Conservation (phyloP, 1,140 invertebrate species). For the Heliothis subflexa region DNA sequence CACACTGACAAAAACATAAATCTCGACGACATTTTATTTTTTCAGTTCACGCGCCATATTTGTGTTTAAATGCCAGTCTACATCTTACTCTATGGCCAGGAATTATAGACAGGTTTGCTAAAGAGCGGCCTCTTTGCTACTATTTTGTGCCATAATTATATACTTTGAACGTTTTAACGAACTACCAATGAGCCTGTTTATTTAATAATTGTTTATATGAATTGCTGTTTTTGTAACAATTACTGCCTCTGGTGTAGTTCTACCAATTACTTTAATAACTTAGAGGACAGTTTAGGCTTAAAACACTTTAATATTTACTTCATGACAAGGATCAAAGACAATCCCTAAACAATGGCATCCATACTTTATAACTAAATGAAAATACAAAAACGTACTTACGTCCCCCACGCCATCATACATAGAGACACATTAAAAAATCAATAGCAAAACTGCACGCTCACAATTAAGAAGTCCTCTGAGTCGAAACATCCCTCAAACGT, state of each 20-base stretch:
- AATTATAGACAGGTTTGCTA: constrained; percentile 43
- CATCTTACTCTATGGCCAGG: constrained; percentile 20
- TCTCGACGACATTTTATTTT: not conserved
- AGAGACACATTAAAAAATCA: constrained; percentile 82
- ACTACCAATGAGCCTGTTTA: constrained; percentile 38
- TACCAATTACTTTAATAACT: constrained; percentile 10
- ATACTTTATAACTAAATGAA: constrained; percentile 34
- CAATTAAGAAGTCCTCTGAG: constrained; percentile 74
- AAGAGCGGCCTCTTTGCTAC: constrained; percentile 51
- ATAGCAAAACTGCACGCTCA: constrained; percentile 78
- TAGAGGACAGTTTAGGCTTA: constrained; percentile 1
- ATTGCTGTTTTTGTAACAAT: constrained; percentile 28
- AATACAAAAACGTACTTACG: constrained; percentile 37
- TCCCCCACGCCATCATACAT: constrained; percentile 18
- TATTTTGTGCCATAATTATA: constrained; percentile 53
- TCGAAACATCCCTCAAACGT: constrained; percentile 79
- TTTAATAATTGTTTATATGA: constrained; percentile 39
- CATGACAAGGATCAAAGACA: constrained; percentile 25
- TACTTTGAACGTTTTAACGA: constrained; percentile 48
- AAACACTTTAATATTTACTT: constrained; percentile 10
- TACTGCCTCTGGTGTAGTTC: constrained; percentile 19
- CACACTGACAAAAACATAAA: constrained; percentile 7
- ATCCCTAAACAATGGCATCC: constrained; percentile 26
- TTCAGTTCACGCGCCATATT: constrained; percentile 1
- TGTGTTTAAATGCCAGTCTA: constrained; percentile 18